Evolutionary conservation across 1,140 invertebrate genomes (phyloP).

Genomic region (Apis cerana): DNA sequence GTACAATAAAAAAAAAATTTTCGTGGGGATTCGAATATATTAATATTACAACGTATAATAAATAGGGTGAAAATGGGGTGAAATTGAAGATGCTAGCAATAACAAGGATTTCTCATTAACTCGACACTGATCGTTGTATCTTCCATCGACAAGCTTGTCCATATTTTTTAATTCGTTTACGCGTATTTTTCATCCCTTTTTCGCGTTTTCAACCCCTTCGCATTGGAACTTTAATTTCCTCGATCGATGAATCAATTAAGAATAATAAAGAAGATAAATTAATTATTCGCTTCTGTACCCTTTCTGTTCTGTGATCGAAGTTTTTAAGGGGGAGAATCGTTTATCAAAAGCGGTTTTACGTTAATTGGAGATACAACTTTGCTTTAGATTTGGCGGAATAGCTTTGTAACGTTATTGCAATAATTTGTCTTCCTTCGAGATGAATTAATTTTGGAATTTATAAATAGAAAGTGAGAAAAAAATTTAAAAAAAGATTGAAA

Average conservation of each 20-base stretch:
- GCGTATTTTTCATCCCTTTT: not conserved
- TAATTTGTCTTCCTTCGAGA: too few relatives aligned
- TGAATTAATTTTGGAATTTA: too few relatives aligned
- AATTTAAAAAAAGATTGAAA: too few relatives aligned
- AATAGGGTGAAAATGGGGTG: too few relatives aligned
- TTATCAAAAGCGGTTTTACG: not conserved
- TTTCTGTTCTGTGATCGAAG: not conserved
- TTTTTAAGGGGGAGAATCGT: not conserved
- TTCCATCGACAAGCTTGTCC: not conserved
- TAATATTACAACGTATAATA: too few relatives aligned
- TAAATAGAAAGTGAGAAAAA: too few relatives aligned
- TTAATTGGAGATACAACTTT: not conserved
- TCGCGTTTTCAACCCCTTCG: too few relatives aligned
- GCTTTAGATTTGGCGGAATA: too few relatives aligned
- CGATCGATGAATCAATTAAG: conserved; percentile 9
- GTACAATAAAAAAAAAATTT: too few relatives aligned
- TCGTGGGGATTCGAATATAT: too few relatives aligned
- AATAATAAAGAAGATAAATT: conserved; percentile 36
- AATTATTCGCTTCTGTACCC: conserved; percentile 3
- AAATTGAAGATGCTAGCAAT: not conserved
- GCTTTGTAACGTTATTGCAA: too few relatives aligned
- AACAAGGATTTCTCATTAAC: conserved; percentile 24
- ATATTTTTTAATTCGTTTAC: conserved; percentile 10
- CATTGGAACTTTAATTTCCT: not conserved
- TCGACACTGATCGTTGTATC: not conserved